Evolutionary conservation across 2,797 vertebrate species (phyloP), one percentile per base, ranked within the genome.

Genomic region (Gymnoscopelus braueri): DNA sequence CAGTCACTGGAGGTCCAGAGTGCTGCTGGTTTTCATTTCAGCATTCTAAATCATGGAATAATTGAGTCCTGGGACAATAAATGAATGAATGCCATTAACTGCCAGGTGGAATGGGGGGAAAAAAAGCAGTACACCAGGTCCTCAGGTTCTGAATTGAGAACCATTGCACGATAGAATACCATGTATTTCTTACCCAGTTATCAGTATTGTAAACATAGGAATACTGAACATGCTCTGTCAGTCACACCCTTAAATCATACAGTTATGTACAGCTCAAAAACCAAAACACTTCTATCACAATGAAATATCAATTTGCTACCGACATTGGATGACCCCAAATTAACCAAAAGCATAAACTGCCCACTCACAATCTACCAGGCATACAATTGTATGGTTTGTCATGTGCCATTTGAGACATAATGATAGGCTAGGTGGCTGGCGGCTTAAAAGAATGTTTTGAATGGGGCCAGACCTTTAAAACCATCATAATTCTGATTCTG

Each of bases 381-480:
- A 39, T 66, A 57, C 65, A 24, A 47, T 14, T 0, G 9, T 15
- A 61, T 64, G 6, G 71, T 54, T 6, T 69, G 75, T 75, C 54
- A 72, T 68, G 64, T 67, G 65, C 60, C 69, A 63, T 78, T 62
- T 48, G 69, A 26, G 67, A 65, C 29, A 32, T 79, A 83, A 82
- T 82, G 53, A 81, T 63, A 75, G 35, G 77, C 59, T 74, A 57
- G 32, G 32, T 52, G 1, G 26, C 71, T 56, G 70, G 60, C 63
- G 63, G 78, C 60, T 78, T 72, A 12, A 3, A 50, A 59, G 61
- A 58, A 50, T 49, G 76, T 63, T 72, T 23, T 74, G 79, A 80
- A 66, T 61, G 29, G 9, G 50, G 29, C 29, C 48, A 63, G 61
- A 2, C 48, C 29, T 74, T 44, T 48, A 47, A 73, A 83, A 63